phyloP scores from a whole-genome alignment of 2,797 vertebrate species.

The Xenopus petersii region DNA sequence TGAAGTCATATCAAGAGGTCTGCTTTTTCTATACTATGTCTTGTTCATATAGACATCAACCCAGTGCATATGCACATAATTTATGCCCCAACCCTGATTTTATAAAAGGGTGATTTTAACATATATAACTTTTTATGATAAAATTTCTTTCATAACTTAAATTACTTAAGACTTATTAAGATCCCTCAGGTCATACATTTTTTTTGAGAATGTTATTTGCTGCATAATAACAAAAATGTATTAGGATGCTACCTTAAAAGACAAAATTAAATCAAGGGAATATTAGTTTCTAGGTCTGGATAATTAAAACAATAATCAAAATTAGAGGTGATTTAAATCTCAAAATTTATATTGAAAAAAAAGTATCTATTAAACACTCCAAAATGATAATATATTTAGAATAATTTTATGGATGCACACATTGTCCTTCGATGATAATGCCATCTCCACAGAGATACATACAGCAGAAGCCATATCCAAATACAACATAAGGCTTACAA shows the following conservation, averaged over 20 bases:
- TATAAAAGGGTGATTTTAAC: slow-evolving; percentile 68
- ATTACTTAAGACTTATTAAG: slow-evolving; percentile 72
- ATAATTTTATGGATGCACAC: slow-evolving; percentile 7
- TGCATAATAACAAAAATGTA: slow-evolving; percentile 59
- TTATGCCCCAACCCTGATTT: slow-evolving; percentile 58
- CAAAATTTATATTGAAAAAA: slow-evolving; percentile 26
- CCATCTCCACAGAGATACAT: not conserved
- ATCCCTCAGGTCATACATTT: slow-evolving; percentile 69
- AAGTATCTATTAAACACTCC: slow-evolving; percentile 5
- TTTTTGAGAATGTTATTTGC: slow-evolving; percentile 66
- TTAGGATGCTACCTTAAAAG: not conserved
- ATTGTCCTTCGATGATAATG: not conserved
- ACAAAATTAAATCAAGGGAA: slow-evolving; percentile 60
- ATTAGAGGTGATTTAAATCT: slow-evolving; percentile 6
- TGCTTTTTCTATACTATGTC: slow-evolving; percentile 63
- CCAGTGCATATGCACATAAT: slow-evolving; percentile 65
- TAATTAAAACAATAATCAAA: slow-evolving; percentile 47
- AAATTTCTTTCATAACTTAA: slow-evolving; percentile 79
- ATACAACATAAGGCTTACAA: not conserved
- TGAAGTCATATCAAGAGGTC: slow-evolving; percentile 57
- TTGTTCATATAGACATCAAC: slow-evolving; percentile 68
- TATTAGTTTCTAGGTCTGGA: slow-evolving; percentile 62
- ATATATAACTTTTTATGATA: slow-evolving; percentile 76
- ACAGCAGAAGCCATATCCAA: not conserved
- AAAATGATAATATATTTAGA: slow-evolving; percentile 7